Evolutionary conservation across 2,888 invertebrate species (phyloP).

Genomic region (Endotricha flammealis): DNA sequence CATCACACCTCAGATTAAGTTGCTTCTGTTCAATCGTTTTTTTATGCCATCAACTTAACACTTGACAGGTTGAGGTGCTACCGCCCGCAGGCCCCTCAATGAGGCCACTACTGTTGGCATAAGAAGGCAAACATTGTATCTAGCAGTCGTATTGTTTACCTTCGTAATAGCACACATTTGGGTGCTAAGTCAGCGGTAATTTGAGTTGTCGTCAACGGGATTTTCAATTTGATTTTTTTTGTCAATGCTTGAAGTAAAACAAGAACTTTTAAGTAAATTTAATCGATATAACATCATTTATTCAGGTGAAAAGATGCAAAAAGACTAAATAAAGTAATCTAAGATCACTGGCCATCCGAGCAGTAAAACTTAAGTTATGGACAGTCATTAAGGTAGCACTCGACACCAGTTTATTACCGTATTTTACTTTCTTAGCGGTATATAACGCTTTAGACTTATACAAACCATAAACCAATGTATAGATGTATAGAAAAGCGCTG

Average conservation of each 20-base stretch:
- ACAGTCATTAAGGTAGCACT: neutral
- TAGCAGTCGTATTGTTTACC: slow-evolving; percentile 46
- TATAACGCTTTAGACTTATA: slow-evolving; percentile 35
- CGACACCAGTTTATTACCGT: neutral
- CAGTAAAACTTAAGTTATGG: too few relatives aligned
- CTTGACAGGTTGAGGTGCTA: slow-evolving; percentile 28
- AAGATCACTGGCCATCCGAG: too few relatives aligned
- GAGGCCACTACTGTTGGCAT: slow-evolving; percentile 56
- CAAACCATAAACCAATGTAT: slow-evolving; percentile 11
- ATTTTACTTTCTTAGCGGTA: slow-evolving; percentile 12
- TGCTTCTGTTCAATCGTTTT: slow-evolving; percentile 39
- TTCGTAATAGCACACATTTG: slow-evolving; percentile 44
- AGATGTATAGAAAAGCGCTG: slow-evolving; percentile 30
- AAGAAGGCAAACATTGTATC: slow-evolving; percentile 47
- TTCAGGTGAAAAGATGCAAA: too few relatives aligned
- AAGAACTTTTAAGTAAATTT: too few relatives aligned
- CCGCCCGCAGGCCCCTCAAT: slow-evolving; percentile 44
- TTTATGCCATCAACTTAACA: slow-evolving; percentile 24
- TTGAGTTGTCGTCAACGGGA: slow-evolving; percentile 30
- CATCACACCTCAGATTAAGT: slow-evolving; percentile 32
- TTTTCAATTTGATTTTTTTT: neutral
- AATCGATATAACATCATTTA: too few relatives aligned
- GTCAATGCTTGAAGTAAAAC: too few relatives aligned
- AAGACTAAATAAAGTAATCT: too few relatives aligned
- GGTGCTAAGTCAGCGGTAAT: slow-evolving; percentile 41